Evolutionary conservation across 2,113 vertebrate genomes (phyloP), one percentile per base, ranked within the genome.

Genomic region (Antechinus flavipes): DNA sequence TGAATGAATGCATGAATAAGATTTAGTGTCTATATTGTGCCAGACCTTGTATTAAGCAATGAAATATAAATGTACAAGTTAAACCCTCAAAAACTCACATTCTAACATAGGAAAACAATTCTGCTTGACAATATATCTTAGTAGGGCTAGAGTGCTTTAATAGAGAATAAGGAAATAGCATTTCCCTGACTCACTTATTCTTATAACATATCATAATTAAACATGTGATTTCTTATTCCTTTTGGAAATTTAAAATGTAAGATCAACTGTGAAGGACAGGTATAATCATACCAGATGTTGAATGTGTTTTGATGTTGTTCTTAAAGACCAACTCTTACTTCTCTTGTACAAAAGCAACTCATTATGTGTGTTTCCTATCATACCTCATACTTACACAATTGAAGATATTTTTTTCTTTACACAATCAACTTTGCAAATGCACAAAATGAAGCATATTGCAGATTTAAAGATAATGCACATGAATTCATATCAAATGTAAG

Each of bases 1-100:
- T 55, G 54, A 56, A 56, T 58, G 25, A 61, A n/a, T 27, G 8
- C 9, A 58, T 58, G 56, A 27, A 84, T 84, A 84, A 84, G 68
- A 42, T 42, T 23, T 42, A 84, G 68, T 42, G 68, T 16, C 22
- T n/a, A 19, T 19, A 35, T n/a, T 76, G 61, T 61, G 58, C 2
- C 10, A 30, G 27, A 76, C 3, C 30, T 35, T 76, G 30, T n/a
- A 26, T 12, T 76, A 76, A n/a, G 35, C 14, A 76, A 3, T 76
- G 12, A 3, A n/a, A n/a, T n/a, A n/a, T 7, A 76, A n/a, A n/a
- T n/a, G 3, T n/a, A 1, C 1, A n/a, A 30, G 1, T 68, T 68
- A 68, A n/a, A 35, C 30, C 30, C 4, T 76, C 61, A 4, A 6
- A 14, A n/a, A 19, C 14, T 0, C 35, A 76, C 3, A 7, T n/a